Percentiles rank a stretch among this genome's conserved stretches.
Conservation (phyloP, 2,113 vertebrate species). For the Stictonetta naevosa region DNA sequence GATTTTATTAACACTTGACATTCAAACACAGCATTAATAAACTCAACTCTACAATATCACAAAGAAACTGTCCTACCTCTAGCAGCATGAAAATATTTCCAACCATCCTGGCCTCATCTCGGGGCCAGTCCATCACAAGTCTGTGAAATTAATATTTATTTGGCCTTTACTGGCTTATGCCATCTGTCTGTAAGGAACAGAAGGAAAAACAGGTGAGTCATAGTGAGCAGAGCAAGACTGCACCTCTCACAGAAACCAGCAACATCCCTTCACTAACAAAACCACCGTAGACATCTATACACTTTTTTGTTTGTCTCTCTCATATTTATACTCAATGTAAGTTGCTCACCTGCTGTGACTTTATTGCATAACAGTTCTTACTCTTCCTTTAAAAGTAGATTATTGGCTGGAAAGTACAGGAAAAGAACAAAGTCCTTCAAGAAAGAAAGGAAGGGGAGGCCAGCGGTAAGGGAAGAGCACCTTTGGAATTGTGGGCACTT, state of each 20-base stretch:
- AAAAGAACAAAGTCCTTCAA: background rate
- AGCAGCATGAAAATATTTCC: background rate
- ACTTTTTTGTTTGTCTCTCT: background rate
- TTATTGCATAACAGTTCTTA: background rate
- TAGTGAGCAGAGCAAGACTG: background rate
- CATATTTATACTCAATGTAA: background rate
- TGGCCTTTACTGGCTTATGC: slow-evolving; percentile 7
- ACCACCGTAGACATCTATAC: background rate
- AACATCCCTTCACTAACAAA: background rate
- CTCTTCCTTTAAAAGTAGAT: background rate
- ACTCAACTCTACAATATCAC: background rate
- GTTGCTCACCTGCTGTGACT: background rate
- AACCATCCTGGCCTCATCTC: background rate
- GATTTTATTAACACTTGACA: background rate
- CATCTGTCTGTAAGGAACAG: slow-evolving; percentile 34
- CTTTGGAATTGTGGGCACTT: background rate
- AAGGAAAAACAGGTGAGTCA: slow-evolving; percentile 37
- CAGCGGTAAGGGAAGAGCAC: background rate
- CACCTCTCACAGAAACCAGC: background rate
- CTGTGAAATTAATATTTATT: background rate
- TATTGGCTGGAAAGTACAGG: background rate
- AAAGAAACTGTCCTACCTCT: background rate
- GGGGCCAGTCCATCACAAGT: background rate
- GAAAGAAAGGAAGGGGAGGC: background rate
- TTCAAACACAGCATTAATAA: background rate